Base-by-base conservation (phyloP, 2,797 vertebrate species). In the Poeciliopsis presidionis region DNA sequence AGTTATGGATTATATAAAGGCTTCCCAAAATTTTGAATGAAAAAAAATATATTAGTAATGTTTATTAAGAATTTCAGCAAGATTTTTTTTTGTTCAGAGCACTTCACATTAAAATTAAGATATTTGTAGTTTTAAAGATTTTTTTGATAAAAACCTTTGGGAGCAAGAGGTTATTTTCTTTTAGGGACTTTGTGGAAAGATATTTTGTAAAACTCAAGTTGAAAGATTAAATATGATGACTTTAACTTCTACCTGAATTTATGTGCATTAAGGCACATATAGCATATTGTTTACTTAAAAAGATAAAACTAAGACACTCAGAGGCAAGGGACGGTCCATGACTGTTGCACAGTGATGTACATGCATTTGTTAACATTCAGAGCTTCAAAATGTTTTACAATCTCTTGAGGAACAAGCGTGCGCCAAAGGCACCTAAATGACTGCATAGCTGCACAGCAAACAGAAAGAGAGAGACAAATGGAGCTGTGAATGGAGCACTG, bases 401-500 rank as follows among this genome's bases (percentile, higher is more conserved):
- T 33, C 33, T 33, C 45, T 39, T 12, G 18, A 57, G 28, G 8
- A 55, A 53, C 25, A 49, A 13, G 14, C 11, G 14, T 13, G 67
- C 57, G 57, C 46, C 61, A 81, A 73, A 46, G 13, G 67, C 53
- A 49, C 28, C 12, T n/a, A 61, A 1, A 43, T 30, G 75, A 43
- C 75, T 74, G 46, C 39, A 73, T 22, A 25, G 55, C 63, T 77
- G 46, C 45, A 80, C 43, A 81, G 36, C 33, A 45, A 57, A 61
- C 9, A 73, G 25, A 73, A 9, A 12, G 16, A 74, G 72, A 65
- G 33, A 53, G 47, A 20, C 30, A 51, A 43, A 73, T 49, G 72
- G 2, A 78, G 70, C 61, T 59, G 78, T 72, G 59, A 39, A 36
- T 59, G 70, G 74, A 81, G 73, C 33, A 43, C 74, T 86, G 80